Evolutionary conservation across 2,113 vertebrate species (phyloP), one percentile per base, ranked within the genome.

Genomic region (Hoplias malabaricus): DNA sequence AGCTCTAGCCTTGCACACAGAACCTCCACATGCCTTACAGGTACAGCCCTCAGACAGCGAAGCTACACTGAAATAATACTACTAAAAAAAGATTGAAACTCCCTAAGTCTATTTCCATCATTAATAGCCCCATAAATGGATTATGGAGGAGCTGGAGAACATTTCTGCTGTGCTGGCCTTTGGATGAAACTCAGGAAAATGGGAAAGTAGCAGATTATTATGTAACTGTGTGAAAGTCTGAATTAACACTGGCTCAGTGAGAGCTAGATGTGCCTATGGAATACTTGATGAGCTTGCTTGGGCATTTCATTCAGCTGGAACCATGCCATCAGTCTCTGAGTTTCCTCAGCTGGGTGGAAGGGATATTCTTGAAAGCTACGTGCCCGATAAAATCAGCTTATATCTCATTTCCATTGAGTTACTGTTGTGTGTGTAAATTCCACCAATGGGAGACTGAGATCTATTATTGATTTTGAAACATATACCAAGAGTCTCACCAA

Each of bases 81-180:
- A 12, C 40, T 33, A 21, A 19, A 34, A n/a, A 50, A 74, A 48
- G 48, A 53, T 53, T 4, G 8, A 10, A 75, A 25, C 25, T 19
- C 59, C 42, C 14, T 65, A 13, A 63, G n/a, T 63, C 59, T 7
- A 36, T 40, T 38, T 38, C 14, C 31, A 54, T 53, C 33, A 40
- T 33, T 54, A 66, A 66, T n/a, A 38, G 23, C 70, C 29, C 36
- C 42, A 40, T 75, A 36, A 40, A 66, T 75, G 43, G 73, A 54
- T 53, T 34, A 63, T 43, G n/a, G 62, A 66, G 50, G 9, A 36
- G 31, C 7, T 11, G 73, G 21, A 66, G 34, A 61, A 67, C 25
- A 21, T 3, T 31, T 59, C 36, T 79, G 27, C 61, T 57, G 29
- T 46, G 50, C 69, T 48, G 36, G 36, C 5, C 14, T 40, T 71